Conservation (phyloP, 2,113 vertebrate genomes). For the Psettodes erumei region DNA sequence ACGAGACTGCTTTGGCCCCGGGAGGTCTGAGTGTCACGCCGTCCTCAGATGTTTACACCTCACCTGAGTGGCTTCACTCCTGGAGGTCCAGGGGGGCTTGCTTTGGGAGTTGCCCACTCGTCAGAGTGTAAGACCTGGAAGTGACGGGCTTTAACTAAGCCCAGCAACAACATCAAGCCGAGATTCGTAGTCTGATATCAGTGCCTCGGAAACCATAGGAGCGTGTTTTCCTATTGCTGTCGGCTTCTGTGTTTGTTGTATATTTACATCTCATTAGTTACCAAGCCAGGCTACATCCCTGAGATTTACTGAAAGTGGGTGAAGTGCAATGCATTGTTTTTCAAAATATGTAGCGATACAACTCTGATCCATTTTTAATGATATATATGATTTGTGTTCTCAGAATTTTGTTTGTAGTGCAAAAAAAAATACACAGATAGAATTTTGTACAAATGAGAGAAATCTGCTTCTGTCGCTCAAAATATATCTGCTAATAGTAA, state of each 20-base stretch:
- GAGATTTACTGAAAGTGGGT: not conserved
- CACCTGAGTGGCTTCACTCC: conserved; percentile 36
- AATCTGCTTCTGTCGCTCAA: not conserved
- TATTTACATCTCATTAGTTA: not conserved
- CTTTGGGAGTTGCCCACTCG: conserved; percentile 17
- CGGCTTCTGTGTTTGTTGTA: not conserved
- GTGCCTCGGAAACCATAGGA: not conserved
- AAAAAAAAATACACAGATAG: not conserved
- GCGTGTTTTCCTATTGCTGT: not conserved
- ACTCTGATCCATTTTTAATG: not conserved
- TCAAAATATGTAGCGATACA: not conserved
- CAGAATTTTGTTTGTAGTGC: not conserved
- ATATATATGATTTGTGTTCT: not conserved
- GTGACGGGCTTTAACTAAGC: conserved; percentile 27
- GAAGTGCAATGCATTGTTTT: not conserved
- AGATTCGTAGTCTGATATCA: conserved; percentile 37
- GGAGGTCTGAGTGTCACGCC: not conserved
- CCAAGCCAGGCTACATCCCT: not conserved
- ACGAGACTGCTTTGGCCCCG: conserved; percentile 13
- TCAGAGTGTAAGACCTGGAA: conserved; percentile 45
- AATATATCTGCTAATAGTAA: not conserved
- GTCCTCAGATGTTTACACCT: not conserved
- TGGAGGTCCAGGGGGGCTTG: conserved; percentile 40
- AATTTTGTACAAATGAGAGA: not conserved
- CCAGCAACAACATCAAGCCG: conserved; percentile 5